Evolutionary conservation across 2,888 invertebrate species (phyloP), one percentile per base, ranked within the genome.

Genomic region (Strigamia maritima): DNA sequence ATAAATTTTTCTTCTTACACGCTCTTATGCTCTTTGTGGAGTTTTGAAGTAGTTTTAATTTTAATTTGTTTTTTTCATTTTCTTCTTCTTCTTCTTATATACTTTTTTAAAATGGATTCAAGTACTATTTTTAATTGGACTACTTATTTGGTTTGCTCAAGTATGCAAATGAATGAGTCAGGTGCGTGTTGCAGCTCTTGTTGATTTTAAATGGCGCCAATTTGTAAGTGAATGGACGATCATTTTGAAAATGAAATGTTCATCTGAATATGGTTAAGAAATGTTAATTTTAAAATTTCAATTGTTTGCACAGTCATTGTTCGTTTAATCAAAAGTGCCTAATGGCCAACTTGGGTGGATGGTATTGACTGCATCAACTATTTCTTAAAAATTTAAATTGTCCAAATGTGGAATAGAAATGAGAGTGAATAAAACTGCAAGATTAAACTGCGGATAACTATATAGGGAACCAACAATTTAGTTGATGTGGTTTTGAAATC

Each of bases 91-190:
- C 6, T 35, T 35, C 6, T 35, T 3, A 35, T 35, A 35, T 35
- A 35, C 10, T 8, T 35, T 49, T 49, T 49, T 49, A 14, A 49
- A 49, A 49, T 19, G 49, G 19, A 35, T 35, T 2, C 16, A 49
- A 16, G 49, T 16, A 6, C n/a, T 6, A 49, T 49, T 49, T 49
- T 49, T 49, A 49, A 49, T 49, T 49, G 16, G 19, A 49, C 49
- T 12, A 49, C 19, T 49, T 49, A 49, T 49, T 49, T 49, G 19
- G 49, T 49, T 19, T 12, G 49, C 49, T 16, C 16, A 12, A 49
- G 49, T 49, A 49, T 49, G 49, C 49, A 49, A 49, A 49, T 49
- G 49, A 49, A 49, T 49, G 49, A 49, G 49, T 49, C 49, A 49
- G 49, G 49, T 49, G 49, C n/a, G 6, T 12, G 49, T 49, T 49